These are phyloP conservation scores for Rhinella marina DNA, from an alignment of 2,797 vertebrate species.

Conservation along the genomic window DNA sequence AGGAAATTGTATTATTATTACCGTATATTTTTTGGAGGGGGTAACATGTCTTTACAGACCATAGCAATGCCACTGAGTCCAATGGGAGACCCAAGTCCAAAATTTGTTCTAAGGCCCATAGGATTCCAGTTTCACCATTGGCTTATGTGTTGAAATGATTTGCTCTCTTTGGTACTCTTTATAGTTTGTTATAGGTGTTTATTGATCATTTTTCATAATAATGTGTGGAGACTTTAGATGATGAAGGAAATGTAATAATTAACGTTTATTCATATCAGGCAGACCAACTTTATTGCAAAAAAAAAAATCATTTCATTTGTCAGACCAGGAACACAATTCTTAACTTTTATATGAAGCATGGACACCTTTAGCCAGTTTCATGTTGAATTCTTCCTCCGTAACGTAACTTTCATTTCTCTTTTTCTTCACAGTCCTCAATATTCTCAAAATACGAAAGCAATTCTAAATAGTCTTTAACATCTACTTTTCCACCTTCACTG, in stretches of 20 bases:
- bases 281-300: constrained; percentile 9
- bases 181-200: background rate
- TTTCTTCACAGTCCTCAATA: background rate
- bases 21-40: too few species aligned
- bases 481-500: background rate
- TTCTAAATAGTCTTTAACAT: background rate
- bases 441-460: background rate
- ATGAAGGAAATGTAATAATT: background rate
- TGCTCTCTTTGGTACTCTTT: too few species aligned
- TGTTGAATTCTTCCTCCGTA: background rate
- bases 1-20: too few species aligned
- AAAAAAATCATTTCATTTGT: constrained; percentile 14
- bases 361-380: background rate
- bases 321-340: background rate
- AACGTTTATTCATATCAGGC: constrained; percentile 1
- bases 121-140: too few species aligned
- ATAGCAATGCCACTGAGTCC: too few species aligned
- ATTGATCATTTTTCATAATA: background rate
- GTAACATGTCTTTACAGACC: too few species aligned
- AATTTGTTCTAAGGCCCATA: too few species aligned
- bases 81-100: too few species aligned
- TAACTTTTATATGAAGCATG: background rate
- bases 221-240: background rate
- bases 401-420: background rate
- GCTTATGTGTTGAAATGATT: too few species aligned